Evolutionary conservation across 2,888 invertebrate genomes (phyloP).

Genomic region (Amblyjoppa proteus): DNA sequence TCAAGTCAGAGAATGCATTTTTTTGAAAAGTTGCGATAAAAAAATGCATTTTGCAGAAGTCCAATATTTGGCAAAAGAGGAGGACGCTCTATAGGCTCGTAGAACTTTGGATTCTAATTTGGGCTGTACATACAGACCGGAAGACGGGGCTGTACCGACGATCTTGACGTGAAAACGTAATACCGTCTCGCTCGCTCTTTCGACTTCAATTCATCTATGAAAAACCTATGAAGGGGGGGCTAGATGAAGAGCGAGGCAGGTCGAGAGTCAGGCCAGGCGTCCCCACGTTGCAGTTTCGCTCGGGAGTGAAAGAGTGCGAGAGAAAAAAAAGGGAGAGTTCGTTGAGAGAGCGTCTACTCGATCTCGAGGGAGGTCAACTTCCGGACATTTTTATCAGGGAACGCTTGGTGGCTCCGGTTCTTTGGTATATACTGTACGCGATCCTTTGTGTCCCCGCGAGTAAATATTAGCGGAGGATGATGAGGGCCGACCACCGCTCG

Average conservation of each 20-base stretch:
- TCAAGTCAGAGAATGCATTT: neutral
- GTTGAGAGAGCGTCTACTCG: conserved; percentile 53
- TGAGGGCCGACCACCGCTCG: conserved; percentile 74
- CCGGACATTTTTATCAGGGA: conserved; percentile 76
- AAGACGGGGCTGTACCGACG: conserved; percentile 23
- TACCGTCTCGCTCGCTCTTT: conserved; percentile 32
- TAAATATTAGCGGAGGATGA: conserved; percentile 84
- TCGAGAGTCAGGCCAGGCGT: conserved; percentile 10
- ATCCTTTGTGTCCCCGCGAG: conserved; percentile 78
- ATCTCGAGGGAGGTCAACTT: conserved; percentile 68
- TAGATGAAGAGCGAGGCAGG: conserved; percentile 30
- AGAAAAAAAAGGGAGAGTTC: conserved; percentile 47
- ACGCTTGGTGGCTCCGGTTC: conserved; percentile 64
- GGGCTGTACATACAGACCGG: conserved; percentile 15
- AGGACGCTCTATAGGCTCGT: neutral
- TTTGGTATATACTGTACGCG: conserved; percentile 68
- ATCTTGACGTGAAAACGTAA: conserved; percentile 21
- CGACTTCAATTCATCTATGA: conserved; percentile 47
- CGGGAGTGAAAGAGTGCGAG: conserved; percentile 33
- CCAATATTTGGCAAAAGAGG: neutral
- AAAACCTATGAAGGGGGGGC: conserved; percentile 10
- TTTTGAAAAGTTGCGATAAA: neutral
- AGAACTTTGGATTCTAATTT: conserved; percentile 40
- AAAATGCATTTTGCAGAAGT: neutral
- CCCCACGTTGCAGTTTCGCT: conserved; percentile 19